phyloP scores from a whole-genome alignment of 2,888 invertebrate genomes.

The Capitulum mitella region DNA sequence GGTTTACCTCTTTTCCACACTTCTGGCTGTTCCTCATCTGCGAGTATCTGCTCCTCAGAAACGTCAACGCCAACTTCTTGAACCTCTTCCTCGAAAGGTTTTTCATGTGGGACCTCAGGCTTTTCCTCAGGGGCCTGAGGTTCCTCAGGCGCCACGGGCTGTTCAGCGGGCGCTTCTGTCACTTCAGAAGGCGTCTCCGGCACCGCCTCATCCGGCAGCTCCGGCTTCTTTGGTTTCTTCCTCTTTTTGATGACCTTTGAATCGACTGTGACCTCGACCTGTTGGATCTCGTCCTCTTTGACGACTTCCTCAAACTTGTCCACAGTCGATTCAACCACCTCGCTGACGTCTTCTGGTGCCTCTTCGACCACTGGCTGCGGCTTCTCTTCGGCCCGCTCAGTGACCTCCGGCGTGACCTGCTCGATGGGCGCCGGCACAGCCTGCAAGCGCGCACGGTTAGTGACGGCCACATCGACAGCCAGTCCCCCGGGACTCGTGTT shows the following conservation, averaged over 20 bases:
- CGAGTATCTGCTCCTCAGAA: not conserved
- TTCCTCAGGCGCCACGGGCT: not conserved
- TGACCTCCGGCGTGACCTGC: not conserved
- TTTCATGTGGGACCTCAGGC: not conserved
- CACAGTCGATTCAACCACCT: not conserved
- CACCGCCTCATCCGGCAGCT: slow-evolving; percentile 29
- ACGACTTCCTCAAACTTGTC: not conserved
- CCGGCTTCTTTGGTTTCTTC: not conserved
- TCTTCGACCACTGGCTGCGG: not conserved
- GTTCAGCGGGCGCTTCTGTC: too few relatives aligned
- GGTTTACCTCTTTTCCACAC: not conserved
- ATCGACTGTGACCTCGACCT: not conserved
- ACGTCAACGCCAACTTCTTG: not conserved
- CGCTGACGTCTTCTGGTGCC: not conserved
- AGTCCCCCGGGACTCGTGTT: too few relatives aligned
- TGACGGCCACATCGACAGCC: too few relatives aligned
- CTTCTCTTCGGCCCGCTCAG: not conserved
- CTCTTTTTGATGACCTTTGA: not conserved
- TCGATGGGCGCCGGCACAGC: not conserved
- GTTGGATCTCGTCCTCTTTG: not conserved
- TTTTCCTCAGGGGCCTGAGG: not conserved
- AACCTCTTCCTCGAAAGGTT: not conserved
- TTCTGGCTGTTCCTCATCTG: not conserved
- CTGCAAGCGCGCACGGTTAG: not conserved
- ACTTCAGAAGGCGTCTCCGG: too few relatives aligned